Evolutionary conservation across 2,888 invertebrate species (phyloP).

Genomic region (Thyatira batis): DNA sequence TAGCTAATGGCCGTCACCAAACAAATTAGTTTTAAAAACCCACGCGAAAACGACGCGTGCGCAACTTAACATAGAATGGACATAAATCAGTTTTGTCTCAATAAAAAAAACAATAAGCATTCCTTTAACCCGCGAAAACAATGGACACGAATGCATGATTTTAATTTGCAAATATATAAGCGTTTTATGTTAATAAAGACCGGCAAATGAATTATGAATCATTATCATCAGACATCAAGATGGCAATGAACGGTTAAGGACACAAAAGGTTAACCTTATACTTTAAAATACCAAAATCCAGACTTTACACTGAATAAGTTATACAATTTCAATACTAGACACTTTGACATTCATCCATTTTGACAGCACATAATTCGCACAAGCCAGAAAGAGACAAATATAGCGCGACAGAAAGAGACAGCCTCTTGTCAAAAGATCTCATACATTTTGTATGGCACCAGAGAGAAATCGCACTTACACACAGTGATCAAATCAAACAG

Average conservation of each 20-base stretch:
- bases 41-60: not conserved
- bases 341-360: too few relatives aligned
- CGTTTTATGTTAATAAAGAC: not conserved
- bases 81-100: constrained; percentile 26
- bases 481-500: constrained; percentile 12
- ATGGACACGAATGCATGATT: constrained; percentile 15
- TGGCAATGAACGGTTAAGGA: not conserved
- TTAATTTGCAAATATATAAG: constrained; percentile 2
- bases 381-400: too few relatives aligned
- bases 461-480: constrained; percentile 9
- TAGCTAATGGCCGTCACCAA: not conserved
- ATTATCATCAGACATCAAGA: not conserved
- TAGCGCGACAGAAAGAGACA: too few relatives aligned
- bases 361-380: too few relatives aligned
- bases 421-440: too few relatives aligned
- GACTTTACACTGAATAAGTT: too few relatives aligned
- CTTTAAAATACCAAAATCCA: too few relatives aligned
- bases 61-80: constrained; percentile 21
- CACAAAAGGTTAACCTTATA: not conserved
- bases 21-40: not conserved
- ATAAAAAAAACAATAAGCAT: constrained; percentile 25
- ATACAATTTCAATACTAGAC: too few relatives aligned
- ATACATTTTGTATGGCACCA: too few relatives aligned
- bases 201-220: not conserved
- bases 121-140: constrained; percentile 23